Percentiles rank a stretch among this genome's conserved stretches.
Conservation (phyloP, 2,797 vertebrate species). For the Rhynchonycteris naso region DNA sequence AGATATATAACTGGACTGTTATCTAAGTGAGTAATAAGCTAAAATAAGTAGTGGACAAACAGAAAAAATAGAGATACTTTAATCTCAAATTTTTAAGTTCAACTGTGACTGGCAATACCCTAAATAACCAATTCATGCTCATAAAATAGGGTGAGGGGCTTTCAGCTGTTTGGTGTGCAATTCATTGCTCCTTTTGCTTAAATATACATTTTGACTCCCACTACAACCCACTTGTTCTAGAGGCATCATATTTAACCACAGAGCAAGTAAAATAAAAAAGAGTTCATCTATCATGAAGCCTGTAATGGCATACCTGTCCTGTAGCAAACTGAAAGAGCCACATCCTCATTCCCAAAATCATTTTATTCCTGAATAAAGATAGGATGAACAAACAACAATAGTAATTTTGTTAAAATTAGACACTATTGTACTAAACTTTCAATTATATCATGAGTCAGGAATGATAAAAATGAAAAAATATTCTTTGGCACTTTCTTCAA, state of each 20-base stretch:
- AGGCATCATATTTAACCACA: neutral
- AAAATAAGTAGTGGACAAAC: neutral
- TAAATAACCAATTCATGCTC: neutral
- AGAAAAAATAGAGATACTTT: neutral
- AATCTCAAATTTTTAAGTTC: neutral
- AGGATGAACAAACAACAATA: neutral
- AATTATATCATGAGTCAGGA: conserved; percentile 3
- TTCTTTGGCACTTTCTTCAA: neutral
- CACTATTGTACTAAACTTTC: neutral
- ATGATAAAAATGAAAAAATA: neutral
- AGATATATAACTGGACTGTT: neutral
- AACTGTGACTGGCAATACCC: neutral
- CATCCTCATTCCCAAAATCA: neutral
- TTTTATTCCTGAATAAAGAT: neutral
- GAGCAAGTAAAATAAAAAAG: neutral
- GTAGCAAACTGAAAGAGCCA: neutral
- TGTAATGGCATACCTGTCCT: neutral
- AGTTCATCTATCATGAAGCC: neutral
- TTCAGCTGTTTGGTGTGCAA: neutral
- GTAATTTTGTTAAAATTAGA: neutral
- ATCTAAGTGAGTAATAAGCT: neutral
- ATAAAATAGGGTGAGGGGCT: neutral
- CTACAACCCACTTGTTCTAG: neutral
- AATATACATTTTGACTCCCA: neutral
- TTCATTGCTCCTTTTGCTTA: neutral